Evolutionary conservation across 2,113 vertebrate species (phyloP).

Genomic region (Callipepla californica): DNA sequence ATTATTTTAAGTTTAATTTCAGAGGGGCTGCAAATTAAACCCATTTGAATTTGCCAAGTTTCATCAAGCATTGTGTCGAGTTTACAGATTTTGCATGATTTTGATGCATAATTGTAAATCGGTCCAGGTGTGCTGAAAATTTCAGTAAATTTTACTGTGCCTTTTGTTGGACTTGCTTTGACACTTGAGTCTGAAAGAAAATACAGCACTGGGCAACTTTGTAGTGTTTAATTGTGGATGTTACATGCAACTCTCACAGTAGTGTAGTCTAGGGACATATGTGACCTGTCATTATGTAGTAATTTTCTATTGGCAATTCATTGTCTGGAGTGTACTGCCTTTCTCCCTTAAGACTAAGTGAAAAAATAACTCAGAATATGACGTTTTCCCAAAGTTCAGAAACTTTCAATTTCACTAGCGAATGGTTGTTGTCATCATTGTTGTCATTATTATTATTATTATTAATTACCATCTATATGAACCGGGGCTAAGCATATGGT

Average conservation of each 20-base stretch:
- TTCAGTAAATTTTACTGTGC: neutral
- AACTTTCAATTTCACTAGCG: neutral
- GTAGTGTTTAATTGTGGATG: neutral
- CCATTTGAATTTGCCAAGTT: neutral
- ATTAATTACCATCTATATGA: neutral
- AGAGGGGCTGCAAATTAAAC: neutral
- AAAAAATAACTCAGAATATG: neutral
- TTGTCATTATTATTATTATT: neutral
- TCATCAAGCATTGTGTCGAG: neutral
- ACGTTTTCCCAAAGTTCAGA: neutral
- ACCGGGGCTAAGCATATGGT: neutral
- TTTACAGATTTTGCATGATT: neutral
- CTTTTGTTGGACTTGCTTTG: constrained; percentile 1
- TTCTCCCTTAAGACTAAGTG: neutral
- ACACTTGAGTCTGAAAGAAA: neutral
- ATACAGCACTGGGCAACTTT: neutral
- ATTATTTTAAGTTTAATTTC: neutral
- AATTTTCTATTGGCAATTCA: neutral
- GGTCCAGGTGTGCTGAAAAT: neutral
- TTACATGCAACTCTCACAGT: neutral
- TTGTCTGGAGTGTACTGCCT: neutral
- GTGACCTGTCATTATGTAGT: neutral
- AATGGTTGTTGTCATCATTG: neutral
- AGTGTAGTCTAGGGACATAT: neutral
- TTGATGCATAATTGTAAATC: neutral